Percentiles rank a stretch among this genome's conserved stretches.
These are phyloP conservation scores for Stenodema calcarata DNA, from an alignment of 2,888 invertebrate species.

Conservation along the genomic window DNA sequence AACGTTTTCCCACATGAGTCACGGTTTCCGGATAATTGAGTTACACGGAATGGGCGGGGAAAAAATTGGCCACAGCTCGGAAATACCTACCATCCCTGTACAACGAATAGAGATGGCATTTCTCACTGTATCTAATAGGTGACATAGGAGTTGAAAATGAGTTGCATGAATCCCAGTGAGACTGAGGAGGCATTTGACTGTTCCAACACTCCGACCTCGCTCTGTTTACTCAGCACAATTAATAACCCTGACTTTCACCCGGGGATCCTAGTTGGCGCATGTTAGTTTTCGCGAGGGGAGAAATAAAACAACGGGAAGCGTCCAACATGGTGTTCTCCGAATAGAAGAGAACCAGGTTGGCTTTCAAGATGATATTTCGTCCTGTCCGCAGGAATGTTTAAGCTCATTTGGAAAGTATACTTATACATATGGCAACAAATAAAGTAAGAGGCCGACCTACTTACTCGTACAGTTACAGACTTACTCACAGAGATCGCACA, in stretches of 20 bases:
- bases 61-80: not conserved
- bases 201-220: conserved; percentile 8
- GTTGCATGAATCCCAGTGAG: not conserved
- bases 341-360: not conserved
- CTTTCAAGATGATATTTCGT: not conserved
- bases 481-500: no score
- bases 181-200: not conserved
- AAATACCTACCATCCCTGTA: no score
- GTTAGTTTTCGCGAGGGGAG: not conserved
- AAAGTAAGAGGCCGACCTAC: not conserved
- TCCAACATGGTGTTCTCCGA: not conserved
- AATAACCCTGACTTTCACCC: conserved; percentile 28
- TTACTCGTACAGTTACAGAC: not conserved
- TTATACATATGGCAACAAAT: no score
- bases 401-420: not conserved
- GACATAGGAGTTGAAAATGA: not conserved
- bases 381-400: not conserved
- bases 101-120: not conserved
- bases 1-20: not conserved
- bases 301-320: not conserved
- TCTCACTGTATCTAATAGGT: not conserved
- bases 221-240: conserved; percentile 21
- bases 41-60: not conserved
- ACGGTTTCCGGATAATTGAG: not conserved
- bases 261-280: not conserved